Conservation (phyloP, 2,888 invertebrate genomes). For the Stenichneumon culpator region DNA sequence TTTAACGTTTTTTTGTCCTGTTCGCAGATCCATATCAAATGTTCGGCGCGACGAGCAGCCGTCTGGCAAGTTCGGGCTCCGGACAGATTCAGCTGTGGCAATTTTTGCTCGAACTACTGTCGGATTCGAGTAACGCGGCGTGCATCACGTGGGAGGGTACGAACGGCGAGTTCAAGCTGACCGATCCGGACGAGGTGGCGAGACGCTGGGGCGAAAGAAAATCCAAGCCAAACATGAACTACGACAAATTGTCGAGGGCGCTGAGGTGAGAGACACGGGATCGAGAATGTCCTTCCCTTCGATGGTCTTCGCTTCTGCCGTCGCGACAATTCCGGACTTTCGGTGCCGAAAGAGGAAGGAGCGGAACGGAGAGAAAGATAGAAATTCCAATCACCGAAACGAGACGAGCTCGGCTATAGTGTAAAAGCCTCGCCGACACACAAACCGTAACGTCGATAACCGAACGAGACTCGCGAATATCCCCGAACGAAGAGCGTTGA, state of each 20-base stretch:
- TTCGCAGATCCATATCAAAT: conserved; percentile 98
- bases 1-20: conserved; percentile 12
- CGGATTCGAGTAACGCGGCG: conserved; percentile 97
- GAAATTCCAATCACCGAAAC: conserved; percentile 70
- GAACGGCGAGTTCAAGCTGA: conserved; percentile 99
- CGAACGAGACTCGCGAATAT: conserved; percentile 50
- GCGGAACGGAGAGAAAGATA: conserved; percentile 36
- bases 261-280: conserved; percentile 89
- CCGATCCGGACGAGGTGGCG: conserved; percentile 99
- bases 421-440: not conserved
- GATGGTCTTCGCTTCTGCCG: not conserved
- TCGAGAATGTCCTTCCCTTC: conserved; percentile 30
- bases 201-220: conserved; percentile 99
- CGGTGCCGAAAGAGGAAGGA: conserved; percentile 24
- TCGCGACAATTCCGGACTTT: not conserved
- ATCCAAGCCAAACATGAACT: conserved; percentile 99
- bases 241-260: conserved; percentile 99
- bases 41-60: conserved; percentile 98
- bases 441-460: conserved; percentile 21
- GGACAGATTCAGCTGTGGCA: conserved; percentile 99
- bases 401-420: conserved; percentile 39
- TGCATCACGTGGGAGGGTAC: conserved; percentile 99
- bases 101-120: conserved; percentile 97
- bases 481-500: conserved; percentile 55
- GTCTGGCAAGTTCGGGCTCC: conserved; percentile 97